Evolutionary conservation across 2,888 invertebrate species (phyloP).

Genomic region (Luperina nickerlii): DNA sequence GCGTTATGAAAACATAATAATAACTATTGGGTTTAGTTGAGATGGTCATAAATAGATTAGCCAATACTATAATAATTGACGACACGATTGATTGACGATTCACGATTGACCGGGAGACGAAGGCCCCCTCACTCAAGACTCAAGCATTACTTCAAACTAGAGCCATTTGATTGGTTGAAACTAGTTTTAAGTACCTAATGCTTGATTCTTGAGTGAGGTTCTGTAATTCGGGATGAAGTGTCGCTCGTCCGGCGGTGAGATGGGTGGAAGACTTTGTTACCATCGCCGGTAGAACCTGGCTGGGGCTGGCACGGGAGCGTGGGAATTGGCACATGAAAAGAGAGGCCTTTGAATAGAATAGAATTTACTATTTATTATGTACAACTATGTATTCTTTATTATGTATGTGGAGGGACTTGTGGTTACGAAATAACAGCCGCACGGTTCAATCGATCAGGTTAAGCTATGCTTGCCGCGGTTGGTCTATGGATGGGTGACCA

Average conservation of each 20-base stretch:
- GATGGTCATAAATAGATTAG: not conserved
- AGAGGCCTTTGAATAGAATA: too few species aligned
- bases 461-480: too few species aligned
- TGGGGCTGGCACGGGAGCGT: not conserved
- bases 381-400: too few species aligned
- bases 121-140: not conserved
- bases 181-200: not conserved
- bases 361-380: too few species aligned
- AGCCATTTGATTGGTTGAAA: too few species aligned
- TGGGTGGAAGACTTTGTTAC: not conserved
- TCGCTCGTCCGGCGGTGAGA: not conserved
- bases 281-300: too few species aligned
- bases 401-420: too few species aligned
- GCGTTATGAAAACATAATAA: not conserved
- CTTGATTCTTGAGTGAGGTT: not conserved
- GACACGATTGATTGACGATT: not conserved
- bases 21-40: not conserved
- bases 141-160: not conserved
- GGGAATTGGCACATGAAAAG: too few species aligned
- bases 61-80: too few species aligned
- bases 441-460: too few species aligned
- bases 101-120: not conserved
- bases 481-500: too few species aligned
- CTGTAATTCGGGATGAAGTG: not conserved
- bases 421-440: too few species aligned